phyloP scores from a whole-genome alignment of 2,797 vertebrate species.

The Diglossa cyanea region DNA sequence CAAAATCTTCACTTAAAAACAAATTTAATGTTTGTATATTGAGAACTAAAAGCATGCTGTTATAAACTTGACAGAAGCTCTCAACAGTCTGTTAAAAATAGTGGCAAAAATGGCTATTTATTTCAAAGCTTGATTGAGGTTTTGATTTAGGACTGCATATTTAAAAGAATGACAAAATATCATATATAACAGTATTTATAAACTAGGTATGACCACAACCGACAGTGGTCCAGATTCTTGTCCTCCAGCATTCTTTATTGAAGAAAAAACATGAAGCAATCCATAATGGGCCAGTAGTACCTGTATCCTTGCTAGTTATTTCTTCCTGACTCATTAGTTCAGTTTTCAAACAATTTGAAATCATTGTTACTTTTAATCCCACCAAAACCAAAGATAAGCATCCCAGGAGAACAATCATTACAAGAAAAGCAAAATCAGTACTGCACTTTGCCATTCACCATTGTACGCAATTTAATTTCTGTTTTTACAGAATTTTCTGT shows the following conservation, averaged over 20 bases:
- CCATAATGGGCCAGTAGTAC: neutral
- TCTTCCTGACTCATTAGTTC: neutral
- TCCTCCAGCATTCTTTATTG: neutral
- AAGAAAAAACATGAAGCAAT: neutral
- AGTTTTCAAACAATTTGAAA: neutral
- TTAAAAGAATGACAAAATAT: neutral
- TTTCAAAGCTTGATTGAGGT: neutral
- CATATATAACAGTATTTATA: neutral
- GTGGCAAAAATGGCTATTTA: neutral
- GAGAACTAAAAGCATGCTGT: neutral
- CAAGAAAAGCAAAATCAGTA: neutral
- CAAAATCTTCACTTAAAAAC: neutral
- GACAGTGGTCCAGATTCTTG: neutral
- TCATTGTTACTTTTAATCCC: neutral
- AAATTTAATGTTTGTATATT: neutral
- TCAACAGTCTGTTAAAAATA: neutral
- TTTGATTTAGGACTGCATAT: neutral
- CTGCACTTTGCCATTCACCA: neutral
- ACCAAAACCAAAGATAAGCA: neutral
- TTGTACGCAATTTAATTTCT: neutral
- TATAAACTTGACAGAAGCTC: neutral
- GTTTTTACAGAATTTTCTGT: neutral
- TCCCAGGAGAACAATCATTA: neutral
- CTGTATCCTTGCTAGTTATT: neutral
- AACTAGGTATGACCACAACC: neutral